Conservation (phyloP, 2,888 invertebrate genomes). For the Heliconius cydno region DNA sequence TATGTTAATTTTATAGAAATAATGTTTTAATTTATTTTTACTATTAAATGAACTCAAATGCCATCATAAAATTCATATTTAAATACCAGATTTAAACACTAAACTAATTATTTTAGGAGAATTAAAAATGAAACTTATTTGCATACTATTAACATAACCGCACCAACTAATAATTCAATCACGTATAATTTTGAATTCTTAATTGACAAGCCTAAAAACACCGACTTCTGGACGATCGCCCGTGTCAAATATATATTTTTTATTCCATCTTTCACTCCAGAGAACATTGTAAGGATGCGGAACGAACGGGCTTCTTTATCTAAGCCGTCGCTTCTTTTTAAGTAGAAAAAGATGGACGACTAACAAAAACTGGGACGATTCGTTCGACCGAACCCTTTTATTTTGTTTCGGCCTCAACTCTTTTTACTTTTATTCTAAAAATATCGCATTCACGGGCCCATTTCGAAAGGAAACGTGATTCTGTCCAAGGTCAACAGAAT, state of each 20-base stretch:
- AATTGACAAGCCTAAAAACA: constrained; percentile 27
- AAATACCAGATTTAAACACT: background rate
- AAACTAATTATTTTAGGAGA: background rate
- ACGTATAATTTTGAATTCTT: background rate
- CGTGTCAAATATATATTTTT: constrained; percentile 46
- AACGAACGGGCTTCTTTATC: constrained; percentile 59
- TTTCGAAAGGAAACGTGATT: constrained; percentile 83
- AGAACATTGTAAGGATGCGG: constrained; percentile 51
- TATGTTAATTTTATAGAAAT: too few relatives aligned
- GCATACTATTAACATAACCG: background rate
- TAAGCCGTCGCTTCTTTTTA: constrained; percentile 64
- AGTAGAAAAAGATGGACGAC: constrained; percentile 66
- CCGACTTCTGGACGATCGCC: constrained; percentile 31
- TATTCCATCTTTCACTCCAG: constrained; percentile 33
- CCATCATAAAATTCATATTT: too few relatives aligned
- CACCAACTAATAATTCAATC: constrained; percentile 1
- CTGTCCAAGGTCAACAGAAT: constrained; percentile 78
- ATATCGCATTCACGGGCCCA: constrained; percentile 82
- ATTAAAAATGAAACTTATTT: background rate
- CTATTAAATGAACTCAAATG: too few relatives aligned
- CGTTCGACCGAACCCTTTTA: constrained; percentile 76
- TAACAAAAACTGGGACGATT: constrained; percentile 74
- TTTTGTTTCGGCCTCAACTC: constrained; percentile 67
- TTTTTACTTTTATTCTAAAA: constrained; percentile 82
- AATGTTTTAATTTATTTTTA: too few relatives aligned